phyloP scores from a whole-genome alignment of 2,113 vertebrate genomes.

The Progne subis region DNA sequence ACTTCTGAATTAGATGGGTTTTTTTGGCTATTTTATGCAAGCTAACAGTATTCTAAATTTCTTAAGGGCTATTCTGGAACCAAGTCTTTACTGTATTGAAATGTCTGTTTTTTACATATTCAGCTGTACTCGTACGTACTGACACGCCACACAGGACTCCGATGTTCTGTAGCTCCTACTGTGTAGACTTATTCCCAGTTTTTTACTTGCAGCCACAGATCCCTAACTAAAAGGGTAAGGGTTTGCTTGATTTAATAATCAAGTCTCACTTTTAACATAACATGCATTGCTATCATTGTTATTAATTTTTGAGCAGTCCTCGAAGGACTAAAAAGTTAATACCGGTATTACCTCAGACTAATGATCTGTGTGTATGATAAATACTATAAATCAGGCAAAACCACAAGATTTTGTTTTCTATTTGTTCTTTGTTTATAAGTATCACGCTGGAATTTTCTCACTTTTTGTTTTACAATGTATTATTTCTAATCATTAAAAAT shows the following conservation, averaged over 20 bases:
- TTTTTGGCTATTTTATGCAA: constrained; percentile 69
- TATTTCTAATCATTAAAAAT: constrained; percentile 63
- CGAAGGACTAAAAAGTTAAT: not conserved
- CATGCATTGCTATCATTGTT: constrained; percentile 51
- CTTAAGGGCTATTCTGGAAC: constrained; percentile 53
- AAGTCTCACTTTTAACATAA: constrained; percentile 57
- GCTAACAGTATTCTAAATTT: constrained; percentile 63
- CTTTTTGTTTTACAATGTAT: constrained; percentile 53
- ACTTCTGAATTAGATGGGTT: constrained; percentile 74
- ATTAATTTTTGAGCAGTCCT: constrained; percentile 23
- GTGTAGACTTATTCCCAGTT: constrained; percentile 51
- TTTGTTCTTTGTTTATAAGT: constrained; percentile 62
- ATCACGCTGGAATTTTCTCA: constrained; percentile 48
- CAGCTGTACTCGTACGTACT: constrained; percentile 12
- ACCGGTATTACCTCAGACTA: constrained; percentile 48
- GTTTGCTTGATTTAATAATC: constrained; percentile 42
- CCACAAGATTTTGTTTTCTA: not conserved
- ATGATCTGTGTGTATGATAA: constrained; percentile 36
- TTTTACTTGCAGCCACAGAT: constrained; percentile 57
- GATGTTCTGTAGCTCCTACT: constrained; percentile 43
- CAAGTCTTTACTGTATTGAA: constrained; percentile 48
- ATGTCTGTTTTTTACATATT: constrained; percentile 52
- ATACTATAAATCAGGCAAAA: constrained; percentile 33
- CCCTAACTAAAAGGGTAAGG: not conserved
- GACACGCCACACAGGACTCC: constrained; percentile 42